Evolutionary conservation across 2,797 vertebrate species (phyloP), one percentile per base, ranked within the genome.

Genomic region (Pangasius macronema): DNA sequence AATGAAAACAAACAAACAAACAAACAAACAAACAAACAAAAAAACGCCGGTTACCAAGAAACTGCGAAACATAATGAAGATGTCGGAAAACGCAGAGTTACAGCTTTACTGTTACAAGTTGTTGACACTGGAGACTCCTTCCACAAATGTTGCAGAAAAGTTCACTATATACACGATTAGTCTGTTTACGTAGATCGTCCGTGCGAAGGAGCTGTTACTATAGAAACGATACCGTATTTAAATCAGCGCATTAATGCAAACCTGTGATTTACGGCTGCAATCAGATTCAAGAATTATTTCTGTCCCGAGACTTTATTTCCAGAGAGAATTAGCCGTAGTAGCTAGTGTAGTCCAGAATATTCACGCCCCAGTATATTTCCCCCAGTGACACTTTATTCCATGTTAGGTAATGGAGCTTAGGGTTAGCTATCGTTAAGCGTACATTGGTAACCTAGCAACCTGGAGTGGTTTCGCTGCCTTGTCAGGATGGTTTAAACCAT

Each of bases 311-410:
- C 18, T 73, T 5, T 70, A n/a, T 20, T 51, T n/a, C 36, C 36
- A 9, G 30, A 0, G 1, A 13, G 11, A 46, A 11, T n/a, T n/a
- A n/a, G n/a, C n/a, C n/a, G n/a, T n/a, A n/a, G 5, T 1, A 4
- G 36, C 22, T 27, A 10, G 22, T 7, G 42, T 46, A 27, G 24
- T 27, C 1, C 36, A 39, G 33, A 22, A 22, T 22, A 36, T 39
- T 20, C 16, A 16, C 30, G 36, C 16, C 16, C 14, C 18, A 7
- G 8, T 42, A 24, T 5, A 42, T 42, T 33, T 27, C 6, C 75
- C 14, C 49, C n/a, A 6, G 1, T 13, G 27, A 10, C 20, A 36
- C 30, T 30, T 53, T 76, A 3, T 20, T 80, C 53, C 30, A 36
- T 0, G 18, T 30, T 8, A 13, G 53, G 5, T 59, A 42, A 80